Percentiles rank a stretch among this genome's conserved stretches.
These are phyloP conservation scores for Andinoacara biseriatus DNA, from an alignment of 2,113 vertebrate species.

Conservation along the genomic window DNA sequence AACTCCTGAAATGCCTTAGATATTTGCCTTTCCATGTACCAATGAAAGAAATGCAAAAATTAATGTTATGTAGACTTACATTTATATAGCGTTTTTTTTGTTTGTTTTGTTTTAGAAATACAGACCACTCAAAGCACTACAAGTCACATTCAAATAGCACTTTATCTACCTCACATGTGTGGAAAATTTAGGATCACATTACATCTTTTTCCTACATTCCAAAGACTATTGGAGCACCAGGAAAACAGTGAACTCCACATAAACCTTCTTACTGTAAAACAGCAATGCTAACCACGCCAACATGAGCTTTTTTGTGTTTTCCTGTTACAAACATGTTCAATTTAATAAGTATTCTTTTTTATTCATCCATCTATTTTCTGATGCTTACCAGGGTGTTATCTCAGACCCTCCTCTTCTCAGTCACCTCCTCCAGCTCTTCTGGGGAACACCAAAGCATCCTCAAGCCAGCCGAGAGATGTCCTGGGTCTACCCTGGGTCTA, in stretches of 20 bases:
- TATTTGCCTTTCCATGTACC: background rate
- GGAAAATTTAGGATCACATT: background rate
- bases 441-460: background rate
- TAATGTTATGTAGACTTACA: background rate
- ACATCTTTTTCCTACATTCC: background rate
- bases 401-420: background rate
- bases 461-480: background rate
- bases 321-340: background rate
- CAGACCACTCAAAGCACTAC: too few relatives aligned
- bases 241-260: background rate
- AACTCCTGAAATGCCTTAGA: background rate
- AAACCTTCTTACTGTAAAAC: background rate
- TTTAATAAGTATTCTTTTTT: background rate
- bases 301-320: background rate
- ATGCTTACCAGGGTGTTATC: background rate
- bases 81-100: too few relatives aligned
- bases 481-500: background rate
- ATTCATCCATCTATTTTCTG: too few relatives aligned
- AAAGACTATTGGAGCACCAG: background rate
- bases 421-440: background rate
- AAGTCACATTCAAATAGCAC: background rate
- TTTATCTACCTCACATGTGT: background rate
- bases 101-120: too few relatives aligned
- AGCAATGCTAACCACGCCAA: too few relatives aligned
- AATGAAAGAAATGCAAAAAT: background rate